A percentile compares a stretch with the other conserved stretches of the same genome.
Evolutionary conservation across 2,888 invertebrate genomes (phyloP).

Genomic region (Alloplasta piceator): DNA sequence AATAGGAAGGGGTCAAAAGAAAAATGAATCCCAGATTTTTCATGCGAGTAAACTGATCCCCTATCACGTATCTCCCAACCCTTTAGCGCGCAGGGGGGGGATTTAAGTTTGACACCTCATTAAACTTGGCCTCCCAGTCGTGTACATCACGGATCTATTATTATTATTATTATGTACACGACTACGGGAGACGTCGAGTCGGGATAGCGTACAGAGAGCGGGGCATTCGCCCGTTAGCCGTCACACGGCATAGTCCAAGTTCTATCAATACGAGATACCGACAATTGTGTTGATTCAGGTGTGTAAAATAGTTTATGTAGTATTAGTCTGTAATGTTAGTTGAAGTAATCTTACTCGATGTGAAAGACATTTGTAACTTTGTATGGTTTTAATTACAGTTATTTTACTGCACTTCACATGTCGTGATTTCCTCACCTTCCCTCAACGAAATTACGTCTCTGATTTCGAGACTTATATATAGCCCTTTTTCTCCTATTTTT

Average conservation of each 20-base stretch:
- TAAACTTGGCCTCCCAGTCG: slow-evolving; percentile 28
- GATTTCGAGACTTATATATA: slow-evolving; percentile 61
- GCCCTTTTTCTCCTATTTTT: no score
- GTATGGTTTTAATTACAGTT: background rate
- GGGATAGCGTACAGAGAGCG: slow-evolving; percentile 19
- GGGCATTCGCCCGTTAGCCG: slow-evolving; percentile 7
- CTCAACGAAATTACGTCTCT: background rate
- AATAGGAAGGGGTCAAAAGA: slow-evolving; percentile 65
- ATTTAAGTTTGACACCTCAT: slow-evolving; percentile 41
- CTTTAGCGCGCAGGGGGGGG: slow-evolving; percentile 27
- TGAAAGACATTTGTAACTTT: no score
- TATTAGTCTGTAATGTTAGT: no score
- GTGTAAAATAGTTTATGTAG: slow-evolving; percentile 1
- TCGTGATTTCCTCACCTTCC: background rate
- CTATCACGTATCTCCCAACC: slow-evolving; percentile 13
- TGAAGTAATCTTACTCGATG: no score
- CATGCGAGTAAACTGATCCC: slow-evolving; percentile 1
- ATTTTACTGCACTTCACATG: background rate
- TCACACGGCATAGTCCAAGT: slow-evolving; percentile 17
- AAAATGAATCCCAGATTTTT: slow-evolving; percentile 59
- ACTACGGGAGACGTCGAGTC: slow-evolving; percentile 11
- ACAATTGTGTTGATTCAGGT: slow-evolving; percentile 35
- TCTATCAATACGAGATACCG: slow-evolving; percentile 7
- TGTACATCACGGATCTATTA: slow-evolving; percentile 15
- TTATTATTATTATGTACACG: background rate